Percentiles rank a stretch among this genome's conserved stretches.
Evolutionary conservation across 2,888 invertebrate species (phyloP).

Genomic region (Acronicta alni): DNA sequence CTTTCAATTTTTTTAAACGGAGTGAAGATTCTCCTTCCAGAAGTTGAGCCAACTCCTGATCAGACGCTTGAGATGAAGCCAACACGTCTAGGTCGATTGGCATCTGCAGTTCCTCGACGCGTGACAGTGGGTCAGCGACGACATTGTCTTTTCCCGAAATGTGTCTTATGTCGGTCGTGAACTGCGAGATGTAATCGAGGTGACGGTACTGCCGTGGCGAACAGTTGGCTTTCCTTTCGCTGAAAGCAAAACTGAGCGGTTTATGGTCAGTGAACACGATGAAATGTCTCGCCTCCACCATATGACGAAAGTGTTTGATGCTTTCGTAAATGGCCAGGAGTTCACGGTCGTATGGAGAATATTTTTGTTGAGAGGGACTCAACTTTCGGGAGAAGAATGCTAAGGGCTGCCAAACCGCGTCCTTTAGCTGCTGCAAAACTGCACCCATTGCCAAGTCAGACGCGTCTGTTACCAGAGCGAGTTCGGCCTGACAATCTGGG

Average conservation of each 20-base stretch:
- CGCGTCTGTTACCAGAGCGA: too few relatives aligned
- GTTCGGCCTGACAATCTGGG: too few relatives aligned
- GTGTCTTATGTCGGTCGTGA: constrained; percentile 45
- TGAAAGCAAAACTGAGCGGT: constrained; percentile 65
- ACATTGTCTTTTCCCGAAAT: constrained; percentile 50
- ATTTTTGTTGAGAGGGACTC: too few relatives aligned
- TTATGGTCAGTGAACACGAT: constrained; percentile 12
- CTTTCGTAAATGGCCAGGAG: too few relatives aligned
- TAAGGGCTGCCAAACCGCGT: too few relatives aligned
- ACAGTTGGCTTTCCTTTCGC: constrained; percentile 49
- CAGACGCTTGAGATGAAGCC: constrained; percentile 3
- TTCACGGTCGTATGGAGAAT: too few relatives aligned
- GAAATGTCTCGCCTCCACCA: neutral
- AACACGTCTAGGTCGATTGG: neutral
- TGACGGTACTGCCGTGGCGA: constrained; percentile 52
- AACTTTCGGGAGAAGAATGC: too few relatives aligned
- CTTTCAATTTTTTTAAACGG: constrained; percentile 24
- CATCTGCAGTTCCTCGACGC: constrained; percentile 41
- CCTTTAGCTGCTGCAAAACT: too few relatives aligned
- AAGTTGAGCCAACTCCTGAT: constrained; percentile 3
- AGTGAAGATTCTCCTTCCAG: constrained; percentile 38
- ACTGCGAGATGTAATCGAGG: constrained; percentile 48
- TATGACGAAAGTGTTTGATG: too few relatives aligned
- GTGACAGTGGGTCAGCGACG: constrained; percentile 58
- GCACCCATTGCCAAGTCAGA: too few relatives aligned